A percentile compares a stretch with the other conserved stretches of the same genome.
These are phyloP conservation scores for Candidula unifasciata DNA, from an alignment of 2,888 invertebrate genomes.

Conservation along the genomic window DNA sequence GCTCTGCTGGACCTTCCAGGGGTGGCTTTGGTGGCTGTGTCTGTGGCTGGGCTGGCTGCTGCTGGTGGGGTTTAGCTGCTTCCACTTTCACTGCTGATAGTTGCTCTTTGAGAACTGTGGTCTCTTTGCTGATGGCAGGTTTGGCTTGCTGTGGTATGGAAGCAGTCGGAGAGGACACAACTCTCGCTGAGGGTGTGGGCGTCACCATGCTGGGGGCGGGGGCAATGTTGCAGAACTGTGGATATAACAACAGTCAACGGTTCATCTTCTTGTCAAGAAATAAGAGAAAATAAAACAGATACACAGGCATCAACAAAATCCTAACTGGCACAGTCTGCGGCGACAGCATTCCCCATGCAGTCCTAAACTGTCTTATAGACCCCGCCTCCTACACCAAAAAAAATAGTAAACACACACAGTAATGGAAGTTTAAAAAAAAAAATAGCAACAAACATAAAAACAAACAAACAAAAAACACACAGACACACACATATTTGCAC, in stretches of 20 bases:
- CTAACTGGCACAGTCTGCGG: no score
- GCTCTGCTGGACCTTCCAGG: background rate
- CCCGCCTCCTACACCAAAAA: no score
- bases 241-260: background rate
- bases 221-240: slow-evolving; percentile 48
- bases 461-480: no score
- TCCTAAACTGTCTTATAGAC: no score
- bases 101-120: background rate
- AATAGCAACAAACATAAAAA: no score
- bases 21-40: background rate
- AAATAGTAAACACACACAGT: no score
- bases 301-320: no score
- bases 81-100: background rate
- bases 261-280: no score
- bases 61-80: background rate
- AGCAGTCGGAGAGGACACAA: slow-evolving; percentile 1
- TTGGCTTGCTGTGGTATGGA: background rate
- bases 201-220: slow-evolving; percentile 35
- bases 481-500: no score
- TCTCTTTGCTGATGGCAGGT: slow-evolving; percentile 7
- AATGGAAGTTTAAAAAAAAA: no score
- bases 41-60: slow-evolving; percentile 14
- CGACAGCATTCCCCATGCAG: no score
- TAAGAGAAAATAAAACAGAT: no score
- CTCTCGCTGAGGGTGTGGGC: background rate